Evolutionary conservation across 2,113 vertebrate species (phyloP), one percentile per base, ranked within the genome.

Genomic region (Pluvianellus socialis): DNA sequence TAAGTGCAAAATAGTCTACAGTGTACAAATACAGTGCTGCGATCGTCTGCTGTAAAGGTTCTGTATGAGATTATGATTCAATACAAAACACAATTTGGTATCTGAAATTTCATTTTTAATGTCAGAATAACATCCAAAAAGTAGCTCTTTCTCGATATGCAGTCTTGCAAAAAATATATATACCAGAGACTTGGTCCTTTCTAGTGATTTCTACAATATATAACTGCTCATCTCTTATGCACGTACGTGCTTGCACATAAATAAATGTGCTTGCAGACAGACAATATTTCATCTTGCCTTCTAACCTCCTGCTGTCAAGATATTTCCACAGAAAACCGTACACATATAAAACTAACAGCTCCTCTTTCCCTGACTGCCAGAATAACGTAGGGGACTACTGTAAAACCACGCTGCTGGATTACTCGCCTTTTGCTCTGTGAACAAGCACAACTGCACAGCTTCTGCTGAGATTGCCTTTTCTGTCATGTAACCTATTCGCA

Each of bases 31-130:
- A 82, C 38, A 66, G 30, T 15, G 74, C 80, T 66, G 77, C 1
- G 0, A 90, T 90, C 33, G 2, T 89, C 89, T 95, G 77, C 91
- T 85, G 38, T 45, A 89, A 86, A 47, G 73, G 80, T 59, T 95
- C 94, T 70, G 21, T 66, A 47, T 53, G 63, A 94, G 94, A 95
- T 88, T 88, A 79, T 8, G 84, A 92, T 87, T 96, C 94, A 92
- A 92, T 68, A 91, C 66, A 82, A 96, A 95, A 79, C 80, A 95
- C 91, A 92, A 73, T 55, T 82, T 74, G 79, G 66, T 76, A 77
- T 92, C 91, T 91, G 70, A 91, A 94, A 95, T 90, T 81, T 82
- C 87, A 96, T 88, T 91, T 97, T 97, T 95, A 92, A 96, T 96
- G 92, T 79, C 77, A 96, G 81, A 97, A 71, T 52, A 96, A 94